A percentile compares a stretch with the other conserved stretches of the same genome.
These are phyloP conservation scores for Ricordea florida DNA, from an alignment of 92 coral and sea anemone species.

Conservation along the genomic window DNA sequence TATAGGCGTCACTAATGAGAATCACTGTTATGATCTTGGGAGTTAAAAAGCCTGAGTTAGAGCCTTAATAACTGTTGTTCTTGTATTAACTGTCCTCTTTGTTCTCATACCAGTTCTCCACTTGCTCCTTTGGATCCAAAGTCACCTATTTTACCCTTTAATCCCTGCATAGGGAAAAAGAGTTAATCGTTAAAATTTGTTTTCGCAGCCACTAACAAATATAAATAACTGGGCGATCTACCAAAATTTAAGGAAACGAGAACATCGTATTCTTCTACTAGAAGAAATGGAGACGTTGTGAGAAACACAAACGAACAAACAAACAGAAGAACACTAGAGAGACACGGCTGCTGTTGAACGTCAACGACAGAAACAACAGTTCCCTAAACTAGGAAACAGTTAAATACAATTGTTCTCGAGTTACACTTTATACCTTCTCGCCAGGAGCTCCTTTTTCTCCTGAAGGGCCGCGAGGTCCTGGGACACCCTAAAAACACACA, in stretches of 20 bases:
- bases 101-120: slow-evolving; percentile 1
- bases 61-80: no score
- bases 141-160: slow-evolving; percentile 4
- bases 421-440: neutral
- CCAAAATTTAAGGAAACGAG: no score
- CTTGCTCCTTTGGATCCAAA: slow-evolving; percentile 9
- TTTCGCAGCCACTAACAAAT: no score
- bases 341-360: neutral
- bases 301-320: no score
- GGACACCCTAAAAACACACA: slow-evolving; percentile 11
- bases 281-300: no score
- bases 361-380: neutral
- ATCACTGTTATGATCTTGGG: no score
- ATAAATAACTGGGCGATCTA: no score
- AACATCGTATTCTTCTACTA: no score
- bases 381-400: neutral
- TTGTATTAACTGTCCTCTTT: no score
- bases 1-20: no score
- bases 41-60: no score
- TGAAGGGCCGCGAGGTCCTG: slow-evolving; percentile 6
- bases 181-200: neutral
- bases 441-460: neutral
- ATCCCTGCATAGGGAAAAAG: neutral
- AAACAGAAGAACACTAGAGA: no score
- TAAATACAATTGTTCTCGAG: neutral